These are phyloP conservation scores for Sphaeridia pumilis DNA, from an alignment of 2,888 invertebrate species.

Conservation along the genomic window DNA sequence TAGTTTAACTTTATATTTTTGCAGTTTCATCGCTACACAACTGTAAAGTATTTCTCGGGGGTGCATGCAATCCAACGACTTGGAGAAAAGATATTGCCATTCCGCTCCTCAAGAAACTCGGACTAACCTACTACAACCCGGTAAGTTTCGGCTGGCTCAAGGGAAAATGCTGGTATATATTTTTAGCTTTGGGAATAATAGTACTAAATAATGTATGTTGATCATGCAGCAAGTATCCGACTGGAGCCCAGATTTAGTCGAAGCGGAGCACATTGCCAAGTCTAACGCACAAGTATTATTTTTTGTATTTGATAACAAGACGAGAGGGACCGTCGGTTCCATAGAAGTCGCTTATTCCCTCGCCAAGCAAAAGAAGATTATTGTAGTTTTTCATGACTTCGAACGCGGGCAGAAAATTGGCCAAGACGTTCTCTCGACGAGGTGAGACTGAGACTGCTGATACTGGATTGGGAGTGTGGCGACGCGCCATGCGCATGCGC, in stretches of 20 bases:
- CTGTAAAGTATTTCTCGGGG: conserved; percentile 86
- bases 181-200: no score
- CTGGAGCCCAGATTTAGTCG: conserved; percentile 89
- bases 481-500: no score
- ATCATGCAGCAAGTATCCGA: conserved; percentile 76
- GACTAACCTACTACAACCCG: conserved; percentile 73
- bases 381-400: conserved; percentile 75
- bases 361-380: conserved; percentile 62
- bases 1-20: no score
- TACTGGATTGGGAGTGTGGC: no score
- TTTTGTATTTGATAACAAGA: conserved; percentile 90
- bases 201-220: background rate
- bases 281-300: conserved; percentile 77
- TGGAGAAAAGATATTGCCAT: conserved; percentile 96
- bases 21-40: no score
- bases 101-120: conserved; percentile 79
- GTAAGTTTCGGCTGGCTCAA: no score
- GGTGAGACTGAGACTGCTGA: no score
- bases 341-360: conserved; percentile 89
- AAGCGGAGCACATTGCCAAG: conserved; percentile 86
- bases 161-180: no score
- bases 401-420: conserved; percentile 63
- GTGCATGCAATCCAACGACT: conserved; percentile 97
- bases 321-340: conserved; percentile 82
- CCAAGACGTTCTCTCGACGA: conserved; percentile 66